Evolutionary conservation across 2,113 vertebrate species (phyloP).

Genomic region (Silurus asotus): DNA sequence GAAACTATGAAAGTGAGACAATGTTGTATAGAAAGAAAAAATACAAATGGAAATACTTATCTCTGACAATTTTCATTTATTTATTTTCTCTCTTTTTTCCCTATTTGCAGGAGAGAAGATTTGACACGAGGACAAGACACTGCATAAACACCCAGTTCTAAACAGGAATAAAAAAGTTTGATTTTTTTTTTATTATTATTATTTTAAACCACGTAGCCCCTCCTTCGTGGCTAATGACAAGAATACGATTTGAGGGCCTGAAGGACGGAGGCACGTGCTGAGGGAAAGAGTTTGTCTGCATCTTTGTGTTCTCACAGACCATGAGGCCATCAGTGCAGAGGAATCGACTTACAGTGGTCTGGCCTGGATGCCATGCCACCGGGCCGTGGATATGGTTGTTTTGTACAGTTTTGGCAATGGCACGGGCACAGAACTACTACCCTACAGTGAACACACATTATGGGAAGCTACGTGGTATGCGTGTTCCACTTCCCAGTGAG

Average conservation of each 20-base stretch:
- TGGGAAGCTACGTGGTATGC: conserved; percentile 90
- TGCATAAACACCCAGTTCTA: conserved; percentile 61
- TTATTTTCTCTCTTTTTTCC: conserved; percentile 46
- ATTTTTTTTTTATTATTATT: not conserved
- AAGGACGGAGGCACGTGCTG: conserved; percentile 56
- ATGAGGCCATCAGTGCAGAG: conserved; percentile 76
- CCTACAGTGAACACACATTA: conserved; percentile 98
- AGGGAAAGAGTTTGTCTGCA: conserved; percentile 62
- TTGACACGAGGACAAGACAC: conserved; percentile 59
- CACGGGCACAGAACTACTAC: conserved; percentile 84
- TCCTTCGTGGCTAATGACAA: conserved; percentile 68
- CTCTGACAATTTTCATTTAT: conserved; percentile 62
- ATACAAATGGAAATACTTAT: conserved; percentile 37
- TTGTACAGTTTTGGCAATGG: conserved; percentile 71
- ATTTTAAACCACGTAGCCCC: conserved; percentile 49
- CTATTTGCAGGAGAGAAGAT: conserved; percentile 64
- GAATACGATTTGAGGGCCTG: conserved; percentile 64
- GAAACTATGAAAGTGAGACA: conserved; percentile 66
- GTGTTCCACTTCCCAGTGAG: conserved; percentile 91
- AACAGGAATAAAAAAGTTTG: conserved; percentile 42
- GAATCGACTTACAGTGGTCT: conserved; percentile 65
- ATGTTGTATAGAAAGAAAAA: conserved; percentile 54
- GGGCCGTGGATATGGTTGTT: conserved; percentile 86
- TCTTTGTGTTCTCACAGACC: conserved; percentile 62
- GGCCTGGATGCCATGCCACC: conserved; percentile 75